Evolutionary conservation across 2,113 vertebrate genomes (phyloP), one percentile per base, ranked within the genome.

Genomic region (Hippopotamus amphibius): DNA sequence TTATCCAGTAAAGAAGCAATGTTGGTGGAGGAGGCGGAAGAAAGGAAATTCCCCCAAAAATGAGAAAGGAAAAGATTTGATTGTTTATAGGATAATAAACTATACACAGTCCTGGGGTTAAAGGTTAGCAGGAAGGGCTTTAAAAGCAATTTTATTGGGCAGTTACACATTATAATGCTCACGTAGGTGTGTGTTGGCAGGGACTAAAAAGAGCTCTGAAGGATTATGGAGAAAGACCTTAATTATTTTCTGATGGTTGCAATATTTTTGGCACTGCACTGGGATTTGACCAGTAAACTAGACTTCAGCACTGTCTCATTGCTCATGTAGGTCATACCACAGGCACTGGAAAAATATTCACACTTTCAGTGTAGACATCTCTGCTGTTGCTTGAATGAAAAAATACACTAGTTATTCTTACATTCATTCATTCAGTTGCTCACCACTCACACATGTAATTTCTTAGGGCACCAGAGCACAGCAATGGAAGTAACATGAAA

Each of bases 61-160:
- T 81, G 46, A 93, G 30, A 95, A 93, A 85, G 21, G 30, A 83
- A 96, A 94, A 41, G 43, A 94, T 86, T 69, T 95, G 37, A 90
- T 59, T 94, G 66, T 93, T 97, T 95, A 94, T 33, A 89, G 63
- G 43, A 95, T 69, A 96, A 95, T 90, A 96, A 97, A 97, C 97
- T 92, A 95, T 83, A 26, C 43, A 66, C 48, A 65, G 33, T 86
- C 13, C 46, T 93, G 8, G 26, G 88, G 97, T 96, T 90, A 96
- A 97, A 97, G 92, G 96, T 96, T 92, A 97, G 89, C 92, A 97
- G 79, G 83, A 95, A 95, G 72, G 61, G 50, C 68, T 94, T 95
- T 97, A 95, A 97, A 97, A 96, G 97, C 88, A 79, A 57, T 96
- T 97, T 97, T 96, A 97, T 83, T 74, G 55, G 83, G 89, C 86